Conservation (phyloP, 2,797 vertebrate genomes). For the Spinus pinus region DNA sequence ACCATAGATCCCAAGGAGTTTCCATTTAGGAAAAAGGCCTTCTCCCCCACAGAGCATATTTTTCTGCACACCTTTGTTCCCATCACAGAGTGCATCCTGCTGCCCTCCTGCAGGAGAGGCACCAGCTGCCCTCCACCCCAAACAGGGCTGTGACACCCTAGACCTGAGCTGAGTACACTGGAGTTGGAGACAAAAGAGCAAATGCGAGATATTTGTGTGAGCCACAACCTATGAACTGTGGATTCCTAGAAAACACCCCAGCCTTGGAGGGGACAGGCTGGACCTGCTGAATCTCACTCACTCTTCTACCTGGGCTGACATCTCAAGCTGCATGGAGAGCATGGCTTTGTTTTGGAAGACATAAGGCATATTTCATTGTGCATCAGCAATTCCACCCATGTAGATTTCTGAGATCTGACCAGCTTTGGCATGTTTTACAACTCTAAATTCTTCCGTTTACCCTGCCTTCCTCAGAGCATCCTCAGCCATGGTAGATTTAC, state of each 20-base stretch:
- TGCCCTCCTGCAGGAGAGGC: neutral
- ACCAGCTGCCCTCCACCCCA: neutral
- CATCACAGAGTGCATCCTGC: fast-evolving
- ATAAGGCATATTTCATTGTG: neutral
- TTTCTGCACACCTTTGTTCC: neutral
- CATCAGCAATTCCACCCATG: neutral
- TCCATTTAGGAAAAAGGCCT: neutral
- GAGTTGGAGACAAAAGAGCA: neutral
- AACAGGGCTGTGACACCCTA: neutral
- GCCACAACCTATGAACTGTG: neutral
- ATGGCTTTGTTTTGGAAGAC: neutral
- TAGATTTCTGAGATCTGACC: neutral
- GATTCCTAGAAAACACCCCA: neutral
- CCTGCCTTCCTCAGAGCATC: neutral
- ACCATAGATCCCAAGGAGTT: fast-evolving
- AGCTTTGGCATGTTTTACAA: neutral
- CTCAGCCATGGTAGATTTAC: neutral
- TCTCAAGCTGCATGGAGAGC: fast-evolving
- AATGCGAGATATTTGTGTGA: fast-evolving
- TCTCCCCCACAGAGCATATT: neutral
- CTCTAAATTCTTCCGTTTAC: neutral
- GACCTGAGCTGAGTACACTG: neutral
- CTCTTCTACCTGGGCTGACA: neutral
- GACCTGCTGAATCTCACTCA: neutral
- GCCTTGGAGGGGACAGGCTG: neutral